A percentile compares a stretch with the other conserved stretches of the same genome.
These are phyloP conservation scores for Tribolium madens DNA, from an alignment of 1,140 invertebrate genomes.

Conservation along the genomic window DNA sequence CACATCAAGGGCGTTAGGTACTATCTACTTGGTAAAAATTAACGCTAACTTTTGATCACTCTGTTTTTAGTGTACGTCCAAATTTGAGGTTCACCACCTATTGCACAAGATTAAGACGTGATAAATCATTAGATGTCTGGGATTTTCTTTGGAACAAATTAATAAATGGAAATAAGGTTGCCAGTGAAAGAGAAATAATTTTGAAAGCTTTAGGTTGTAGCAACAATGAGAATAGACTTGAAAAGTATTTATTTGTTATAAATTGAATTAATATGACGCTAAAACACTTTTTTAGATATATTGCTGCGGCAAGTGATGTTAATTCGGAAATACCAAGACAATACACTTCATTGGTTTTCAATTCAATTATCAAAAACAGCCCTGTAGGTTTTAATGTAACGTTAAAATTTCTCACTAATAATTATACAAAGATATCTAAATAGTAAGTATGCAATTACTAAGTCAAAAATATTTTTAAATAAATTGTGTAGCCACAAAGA, in stretches of 20 bases:
- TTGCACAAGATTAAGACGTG: slow-evolving; percentile 67
- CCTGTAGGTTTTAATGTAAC: neutral
- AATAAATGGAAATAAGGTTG: slow-evolving; percentile 65
- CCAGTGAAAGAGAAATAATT: slow-evolving; percentile 70
- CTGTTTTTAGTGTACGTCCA: slow-evolving; percentile 65
- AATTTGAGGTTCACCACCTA: slow-evolving; percentile 72
- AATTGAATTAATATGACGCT: too few relatives aligned
- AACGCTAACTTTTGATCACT: neutral
- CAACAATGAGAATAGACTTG: slow-evolving; percentile 62
- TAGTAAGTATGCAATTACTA: too few relatives aligned
- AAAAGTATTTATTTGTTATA: slow-evolving; percentile 64
- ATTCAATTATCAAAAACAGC: neutral
- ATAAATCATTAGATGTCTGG: slow-evolving; percentile 63
- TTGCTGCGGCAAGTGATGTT: neutral
- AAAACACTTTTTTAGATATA: neutral
- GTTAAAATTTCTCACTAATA: too few relatives aligned
- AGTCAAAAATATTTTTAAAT: too few relatives aligned
- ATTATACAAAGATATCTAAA: too few relatives aligned
- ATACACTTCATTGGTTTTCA: neutral
- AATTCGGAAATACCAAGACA: slow-evolving; percentile 2
- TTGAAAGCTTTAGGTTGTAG: slow-evolving; percentile 72
- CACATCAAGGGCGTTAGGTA: neutral
- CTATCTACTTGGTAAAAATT: neutral
- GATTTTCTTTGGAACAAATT: slow-evolving; percentile 68
- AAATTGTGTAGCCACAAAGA: too few relatives aligned